phyloP scores from a whole-genome alignment of 2,888 invertebrate genomes.

The Apotomis capreana region DNA sequence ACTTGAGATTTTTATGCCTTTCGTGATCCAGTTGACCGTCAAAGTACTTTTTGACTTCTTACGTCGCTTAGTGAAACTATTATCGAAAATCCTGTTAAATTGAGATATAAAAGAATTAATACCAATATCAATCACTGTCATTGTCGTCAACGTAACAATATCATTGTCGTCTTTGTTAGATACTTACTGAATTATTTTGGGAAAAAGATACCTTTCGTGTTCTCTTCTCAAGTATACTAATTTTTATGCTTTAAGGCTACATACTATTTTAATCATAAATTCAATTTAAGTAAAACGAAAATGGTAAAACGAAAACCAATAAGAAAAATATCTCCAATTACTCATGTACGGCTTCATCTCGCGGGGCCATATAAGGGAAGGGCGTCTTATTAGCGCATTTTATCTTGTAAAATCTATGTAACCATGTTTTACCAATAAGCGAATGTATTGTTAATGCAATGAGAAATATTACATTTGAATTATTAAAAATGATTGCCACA shows the following conservation, averaged over 20 bases:
- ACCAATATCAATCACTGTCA: no score
- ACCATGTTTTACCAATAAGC: slow-evolving; percentile 4
- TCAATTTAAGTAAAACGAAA: slow-evolving; percentile 12
- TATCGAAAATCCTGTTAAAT: no score
- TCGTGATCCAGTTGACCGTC: no score
- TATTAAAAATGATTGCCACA: background rate
- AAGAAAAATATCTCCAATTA: slow-evolving; percentile 36
- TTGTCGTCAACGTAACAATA: no score
- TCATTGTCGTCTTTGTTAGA: no score
- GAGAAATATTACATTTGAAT: slow-evolving; percentile 6
- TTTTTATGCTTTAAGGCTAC: background rate
- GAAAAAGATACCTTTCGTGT: no score
- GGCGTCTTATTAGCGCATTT: slow-evolving; percentile 31
- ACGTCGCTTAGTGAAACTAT: no score
- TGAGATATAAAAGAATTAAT: no score
- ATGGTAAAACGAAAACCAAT: slow-evolving; percentile 30
- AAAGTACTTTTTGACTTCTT: no score
- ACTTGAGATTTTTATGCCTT: no score
- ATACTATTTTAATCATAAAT: slow-evolving; percentile 13
- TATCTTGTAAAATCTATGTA: slow-evolving; percentile 20
- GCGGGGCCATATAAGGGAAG: slow-evolving; percentile 12
- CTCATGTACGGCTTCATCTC: slow-evolving; percentile 28
- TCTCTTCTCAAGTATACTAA: no score
- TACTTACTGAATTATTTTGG: no score
- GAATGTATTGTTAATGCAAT: slow-evolving; percentile 9